Evolutionary conservation across 2,888 invertebrate genomes (phyloP), one percentile per base, ranked within the genome.

Genomic region (Pristionchus maxplancki): DNA sequence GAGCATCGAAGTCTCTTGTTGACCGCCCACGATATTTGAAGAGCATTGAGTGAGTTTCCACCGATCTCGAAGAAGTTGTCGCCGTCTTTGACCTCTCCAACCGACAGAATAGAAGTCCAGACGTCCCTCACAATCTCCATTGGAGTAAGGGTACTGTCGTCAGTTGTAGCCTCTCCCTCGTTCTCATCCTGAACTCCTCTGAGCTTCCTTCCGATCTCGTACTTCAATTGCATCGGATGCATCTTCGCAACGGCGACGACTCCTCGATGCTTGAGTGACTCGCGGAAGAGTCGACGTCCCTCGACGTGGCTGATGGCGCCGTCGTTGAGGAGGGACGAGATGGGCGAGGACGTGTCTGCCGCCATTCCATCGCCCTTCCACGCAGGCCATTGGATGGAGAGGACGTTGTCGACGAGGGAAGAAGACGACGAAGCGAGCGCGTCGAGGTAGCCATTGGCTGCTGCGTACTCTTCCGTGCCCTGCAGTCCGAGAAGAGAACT

Each of bases 1-100:
- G 62, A 48, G 17, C 88, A 86, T 13, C 88, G 84, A 3, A 91
- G 64, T 15, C 88, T 44, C 31, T 91, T 89, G 50, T 93, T 89
- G 0, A 93, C 88, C n/a, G 89, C 88, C 94, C 93, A 93, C 13
- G 90, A 89, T n/a, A 93, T 88, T 89, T 93, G 93, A 8, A 94
- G 87, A 4, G 91, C 94, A 85, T 90, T 93, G 34, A 94, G 89
- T 15, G 94, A 94, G 87, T 94, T 91, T 0, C 94, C 94, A 62
- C 94, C 94, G 11, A 92, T 89, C 1, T 89, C 90, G 89, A 93
- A 94, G 83, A 94, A 94, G 64, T 93, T 90, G 13, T 87, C 84
- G 1, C 48, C 28, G 28, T 89, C 85, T 11, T 87, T 62, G n/a
- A 90, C 48, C 50, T 62, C 81, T 24, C 88, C 88, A 17, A 89